phyloP scores from a whole-genome alignment of 1,140 invertebrate genomes.

The Aphis gossypii region DNA sequence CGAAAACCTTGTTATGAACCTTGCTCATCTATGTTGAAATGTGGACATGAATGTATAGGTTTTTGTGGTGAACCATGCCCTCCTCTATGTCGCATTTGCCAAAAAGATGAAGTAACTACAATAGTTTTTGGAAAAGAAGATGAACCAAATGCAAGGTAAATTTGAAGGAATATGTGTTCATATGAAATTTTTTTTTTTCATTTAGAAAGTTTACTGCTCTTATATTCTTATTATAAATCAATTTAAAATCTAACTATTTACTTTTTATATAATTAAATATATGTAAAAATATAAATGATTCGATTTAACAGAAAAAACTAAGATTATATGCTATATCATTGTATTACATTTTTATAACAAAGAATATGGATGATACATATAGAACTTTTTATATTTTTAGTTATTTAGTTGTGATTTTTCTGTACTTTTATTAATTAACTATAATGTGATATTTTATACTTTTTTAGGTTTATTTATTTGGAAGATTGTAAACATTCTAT shows the following conservation, averaged over 20 bases:
- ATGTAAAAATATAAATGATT: not conserved
- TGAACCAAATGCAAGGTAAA: conserved; percentile 67
- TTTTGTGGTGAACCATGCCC: conserved; percentile 74
- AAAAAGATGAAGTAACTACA: conserved; percentile 65
- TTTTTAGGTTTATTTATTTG: conserved; percentile 69
- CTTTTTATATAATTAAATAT: not conserved
- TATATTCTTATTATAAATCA: not conserved
- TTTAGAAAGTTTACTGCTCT: not conserved
- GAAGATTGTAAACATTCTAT: conserved; percentile 73
- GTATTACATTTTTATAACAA: not conserved
- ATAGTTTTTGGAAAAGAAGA: conserved; percentile 71
- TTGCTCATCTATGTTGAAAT: conserved; percentile 66
- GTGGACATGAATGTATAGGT: conserved; percentile 72
- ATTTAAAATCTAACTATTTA: not conserved
- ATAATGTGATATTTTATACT: not conserved
- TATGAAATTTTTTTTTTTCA: conserved; percentile 55
- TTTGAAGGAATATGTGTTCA: conserved; percentile 53
- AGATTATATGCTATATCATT: not conserved
- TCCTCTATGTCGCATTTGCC: conserved; percentile 67
- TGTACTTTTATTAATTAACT: not conserved
- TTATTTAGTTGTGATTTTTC: not conserved
- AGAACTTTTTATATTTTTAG: not conserved
- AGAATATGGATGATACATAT: not conserved
- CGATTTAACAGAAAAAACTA: not conserved
- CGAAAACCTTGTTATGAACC: conserved; percentile 67